Evolutionary conservation across 2,797 vertebrate species (phyloP), one percentile per base, ranked within the genome.

Genomic region (Sebastes melanostomus): DNA sequence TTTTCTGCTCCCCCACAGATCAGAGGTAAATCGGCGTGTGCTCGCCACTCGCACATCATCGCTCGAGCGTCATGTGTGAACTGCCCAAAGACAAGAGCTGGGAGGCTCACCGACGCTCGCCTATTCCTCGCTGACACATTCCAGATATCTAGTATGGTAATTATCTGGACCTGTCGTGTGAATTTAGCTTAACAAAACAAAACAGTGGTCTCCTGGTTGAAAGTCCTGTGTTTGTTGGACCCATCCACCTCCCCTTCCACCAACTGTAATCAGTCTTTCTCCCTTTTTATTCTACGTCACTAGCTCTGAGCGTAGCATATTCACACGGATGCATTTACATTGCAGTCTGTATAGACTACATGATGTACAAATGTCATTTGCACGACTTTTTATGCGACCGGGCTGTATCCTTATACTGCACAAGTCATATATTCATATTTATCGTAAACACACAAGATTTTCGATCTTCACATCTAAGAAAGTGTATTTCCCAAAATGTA

Each of bases 1-100:
- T 42, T 42, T 42, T 16, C 14, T 42, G 38, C 1, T 42, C 0
- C 14, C 38, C 14, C 0, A 42, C 3, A 42, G 6, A 42, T 42
- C 14, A 42, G 38, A 16, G 2, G 38, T 0, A 42, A 42, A 42
- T 42, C 38, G 38, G 0, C 6, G 14, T 0, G 0, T 0, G 14
- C 14, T 16, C 38, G 38, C 5, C 12, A 0, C 38, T 42, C 5
- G 13, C 13, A 42, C 38, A 42, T 42, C 38, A 16, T 0, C 16
- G 3, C 16, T 46, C 6, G 1, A 46, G 16, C 42, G 1, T 46
- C 16, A 46, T 16, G 42, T 46, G 16, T 46, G 42, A 46, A 18
- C 14, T 46, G 42, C 16, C 16, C 42, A 46, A 18, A 46, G 42
- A 24, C 24, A 24, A 24, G 24, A 24, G 24, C 12, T 1, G 14